phyloP scores from a whole-genome alignment of 2,113 vertebrate species.

The Erinaceus europaeus region DNA sequence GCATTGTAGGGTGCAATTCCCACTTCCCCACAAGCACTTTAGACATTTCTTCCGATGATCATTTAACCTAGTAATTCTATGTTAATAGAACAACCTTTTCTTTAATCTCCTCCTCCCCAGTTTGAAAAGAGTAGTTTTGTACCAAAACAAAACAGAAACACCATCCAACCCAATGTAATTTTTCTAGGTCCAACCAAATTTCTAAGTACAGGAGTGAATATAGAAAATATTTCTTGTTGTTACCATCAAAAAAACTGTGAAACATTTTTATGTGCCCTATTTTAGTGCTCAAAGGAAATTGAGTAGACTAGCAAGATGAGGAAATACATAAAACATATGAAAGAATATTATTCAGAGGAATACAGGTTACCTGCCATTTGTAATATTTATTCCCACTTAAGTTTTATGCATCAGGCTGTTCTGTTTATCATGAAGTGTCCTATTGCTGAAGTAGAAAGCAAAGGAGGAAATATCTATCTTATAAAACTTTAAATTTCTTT shows the following conservation, averaged over 20 bases:
- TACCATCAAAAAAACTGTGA: background rate
- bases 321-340: slow-evolving; percentile 51
- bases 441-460: slow-evolving; percentile 76
- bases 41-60: slow-evolving; percentile 67
- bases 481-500: slow-evolving; percentile 83
- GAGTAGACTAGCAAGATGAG: background rate
- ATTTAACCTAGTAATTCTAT: slow-evolving; percentile 30
- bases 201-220: slow-evolving; percentile 57
- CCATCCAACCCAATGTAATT: slow-evolving; percentile 56
- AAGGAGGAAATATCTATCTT: slow-evolving; percentile 82
- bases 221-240: background rate
- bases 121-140: slow-evolving; percentile 70
- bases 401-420: slow-evolving; percentile 76
- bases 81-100: slow-evolving; percentile 71
- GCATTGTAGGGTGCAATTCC: slow-evolving; percentile 21
- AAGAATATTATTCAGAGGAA: slow-evolving; percentile 50
- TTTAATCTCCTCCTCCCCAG: slow-evolving; percentile 52
- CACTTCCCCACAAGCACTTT: slow-evolving; percentile 45
- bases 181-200: slow-evolving; percentile 69
- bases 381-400: slow-evolving; percentile 69
- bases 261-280: background rate
- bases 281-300: slow-evolving; percentile 33
- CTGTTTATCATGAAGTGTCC: slow-evolving; percentile 72
- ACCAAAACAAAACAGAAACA: slow-evolving; percentile 74
- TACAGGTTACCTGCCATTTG: slow-evolving; percentile 74